A percentile compares a stretch with the other conserved stretches of the same genome.
These are phyloP conservation scores for Drosophila fungiperda DNA, from an alignment of 2,888 invertebrate species.

Conservation along the genomic window DNA sequence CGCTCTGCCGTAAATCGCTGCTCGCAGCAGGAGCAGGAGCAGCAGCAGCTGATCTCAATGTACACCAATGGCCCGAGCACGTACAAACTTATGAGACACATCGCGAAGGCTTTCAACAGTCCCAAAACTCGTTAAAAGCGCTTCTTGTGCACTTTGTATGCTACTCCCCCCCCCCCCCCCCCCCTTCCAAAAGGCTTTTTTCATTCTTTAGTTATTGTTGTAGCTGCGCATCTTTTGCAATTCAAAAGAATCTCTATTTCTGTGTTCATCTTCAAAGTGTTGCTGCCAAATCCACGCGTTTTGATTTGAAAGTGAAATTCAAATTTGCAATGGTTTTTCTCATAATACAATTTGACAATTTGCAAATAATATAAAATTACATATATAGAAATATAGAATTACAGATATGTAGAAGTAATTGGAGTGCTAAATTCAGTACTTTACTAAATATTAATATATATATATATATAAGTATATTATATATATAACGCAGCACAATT, in stretches of 20 bases:
- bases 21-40: slow-evolving; percentile 12
- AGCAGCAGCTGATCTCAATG: slow-evolving; percentile 14
- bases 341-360: background rate
- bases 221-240: background rate
- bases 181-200: too few relatives aligned
- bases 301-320: background rate
- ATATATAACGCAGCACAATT: background rate
- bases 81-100: slow-evolving; percentile 58
- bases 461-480: background rate
- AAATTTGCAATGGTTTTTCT: background rate
- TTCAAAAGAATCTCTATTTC: background rate
- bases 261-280: background rate
- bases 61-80: slow-evolving; percentile 43
- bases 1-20: slow-evolving; percentile 55
- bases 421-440: too few relatives aligned
- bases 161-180: background rate
- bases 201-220: too few relatives aligned
- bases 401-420: too few relatives aligned
- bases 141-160: slow-evolving; percentile 47
- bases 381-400: background rate
- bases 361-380: background rate
- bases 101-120: slow-evolving; percentile 31
- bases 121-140: slow-evolving; percentile 76
- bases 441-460: background rate
- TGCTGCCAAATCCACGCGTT: background rate